Percentiles rank a stretch among this genome's conserved stretches.
phyloP scores from a whole-genome alignment of 2,113 vertebrate genomes.

The Labeo catla region DNA sequence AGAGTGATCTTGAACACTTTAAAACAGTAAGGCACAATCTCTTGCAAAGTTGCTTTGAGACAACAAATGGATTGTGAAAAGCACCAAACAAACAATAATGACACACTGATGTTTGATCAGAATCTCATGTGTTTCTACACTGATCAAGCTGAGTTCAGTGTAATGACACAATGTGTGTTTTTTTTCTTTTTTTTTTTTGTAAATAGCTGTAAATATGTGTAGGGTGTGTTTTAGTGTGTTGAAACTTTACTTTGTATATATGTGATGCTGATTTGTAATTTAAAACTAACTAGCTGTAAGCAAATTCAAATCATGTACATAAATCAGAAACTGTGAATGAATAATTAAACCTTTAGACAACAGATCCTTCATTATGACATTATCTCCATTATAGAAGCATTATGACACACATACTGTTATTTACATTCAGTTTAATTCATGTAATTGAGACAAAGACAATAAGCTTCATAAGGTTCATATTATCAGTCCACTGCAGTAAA shows the following conservation, averaged over 20 bases:
- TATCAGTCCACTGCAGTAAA: no score
- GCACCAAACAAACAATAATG: not conserved
- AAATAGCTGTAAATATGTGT: not conserved
- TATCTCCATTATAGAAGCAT: no score
- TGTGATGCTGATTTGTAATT: no score
- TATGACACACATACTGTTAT: no score
- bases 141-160: not conserved
- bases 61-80: not conserved
- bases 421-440: no score
- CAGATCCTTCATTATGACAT: no score
- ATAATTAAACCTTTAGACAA: no score
- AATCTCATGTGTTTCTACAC: not conserved
- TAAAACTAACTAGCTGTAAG: not conserved
- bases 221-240: not conserved
- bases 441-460: no score
- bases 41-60: not conserved
- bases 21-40: not conserved
- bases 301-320: no score
- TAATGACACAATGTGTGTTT: not conserved
- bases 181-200: not conserved
- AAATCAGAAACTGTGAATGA: no score
- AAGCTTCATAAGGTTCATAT: not conserved
- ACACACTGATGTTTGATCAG: not conserved
- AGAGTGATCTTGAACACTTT: not conserved
- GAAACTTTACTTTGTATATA: not conserved